These are phyloP conservation scores for Pheosia gnoma DNA, from an alignment of 2,888 invertebrate species.

Conservation along the genomic window DNA sequence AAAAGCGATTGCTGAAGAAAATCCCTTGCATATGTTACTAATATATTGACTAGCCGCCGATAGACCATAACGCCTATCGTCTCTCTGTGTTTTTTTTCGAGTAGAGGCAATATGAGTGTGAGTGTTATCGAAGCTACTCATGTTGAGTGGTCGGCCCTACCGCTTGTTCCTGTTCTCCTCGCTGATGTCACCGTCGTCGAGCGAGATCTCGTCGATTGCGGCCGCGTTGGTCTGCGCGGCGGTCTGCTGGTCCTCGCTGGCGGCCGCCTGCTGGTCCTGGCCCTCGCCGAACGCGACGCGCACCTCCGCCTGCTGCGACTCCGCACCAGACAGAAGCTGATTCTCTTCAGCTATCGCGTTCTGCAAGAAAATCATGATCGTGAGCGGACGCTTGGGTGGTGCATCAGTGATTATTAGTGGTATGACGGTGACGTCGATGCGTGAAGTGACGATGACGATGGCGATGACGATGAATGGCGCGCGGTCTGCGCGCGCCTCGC, in stretches of 20 bases:
- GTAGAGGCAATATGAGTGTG: no score
- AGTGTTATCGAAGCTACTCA: no score
- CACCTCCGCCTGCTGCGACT: slow-evolving; percentile 86
- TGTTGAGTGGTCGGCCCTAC: slow-evolving; percentile 39
- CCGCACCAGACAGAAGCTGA: slow-evolving; percentile 80
- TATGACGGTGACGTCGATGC: slow-evolving; percentile 32
- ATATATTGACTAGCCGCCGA: no score
- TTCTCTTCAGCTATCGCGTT: slow-evolving; percentile 75
- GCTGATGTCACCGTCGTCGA: slow-evolving; percentile 88
- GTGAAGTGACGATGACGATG: slow-evolving; percentile 45
- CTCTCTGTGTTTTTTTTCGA: no score
- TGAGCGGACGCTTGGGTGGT: slow-evolving; percentile 11
- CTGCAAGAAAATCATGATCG: slow-evolving; percentile 49
- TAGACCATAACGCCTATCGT: no score
- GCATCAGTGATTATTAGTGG: slow-evolving; percentile 31
- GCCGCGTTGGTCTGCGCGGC: slow-evolving; percentile 86
- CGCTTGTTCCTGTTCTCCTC: slow-evolving; percentile 93
- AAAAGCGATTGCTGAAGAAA: no score
- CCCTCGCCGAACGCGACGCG: slow-evolving; percentile 83
- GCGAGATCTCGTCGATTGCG: slow-evolving; percentile 87
- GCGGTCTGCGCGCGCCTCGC: slow-evolving; percentile 57
- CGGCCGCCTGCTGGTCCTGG: slow-evolving; percentile 43
- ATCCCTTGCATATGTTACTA: no score
- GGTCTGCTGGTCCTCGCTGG: slow-evolving; percentile 72
- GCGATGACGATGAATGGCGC: slow-evolving; percentile 58